Percentiles rank a stretch among this genome's conserved stretches.
These are phyloP conservation scores for Coracias cyanogaster DNA, from an alignment of 2,797 vertebrate genomes.

Conservation along the genomic window DNA sequence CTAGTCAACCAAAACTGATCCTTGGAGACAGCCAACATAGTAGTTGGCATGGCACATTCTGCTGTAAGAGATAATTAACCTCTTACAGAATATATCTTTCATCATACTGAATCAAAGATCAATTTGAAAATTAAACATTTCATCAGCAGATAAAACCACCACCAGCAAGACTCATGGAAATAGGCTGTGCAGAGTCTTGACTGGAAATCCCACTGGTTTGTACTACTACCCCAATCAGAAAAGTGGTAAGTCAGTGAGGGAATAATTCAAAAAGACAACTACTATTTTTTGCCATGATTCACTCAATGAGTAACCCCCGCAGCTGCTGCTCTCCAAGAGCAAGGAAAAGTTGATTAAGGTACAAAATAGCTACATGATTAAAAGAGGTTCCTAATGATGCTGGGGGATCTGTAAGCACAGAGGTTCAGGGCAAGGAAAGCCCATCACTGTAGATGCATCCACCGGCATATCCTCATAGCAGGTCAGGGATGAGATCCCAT, in stretches of 20 bases:
- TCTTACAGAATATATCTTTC: background rate
- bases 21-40: background rate
- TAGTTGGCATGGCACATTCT: background rate
- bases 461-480: background rate
- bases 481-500: fast-evolving
- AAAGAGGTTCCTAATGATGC: background rate
- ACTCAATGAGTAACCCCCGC: conserved; percentile 43
- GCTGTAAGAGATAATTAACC: background rate
- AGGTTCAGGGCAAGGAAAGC: background rate
- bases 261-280: conserved; percentile 40
- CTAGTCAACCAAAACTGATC: background rate
- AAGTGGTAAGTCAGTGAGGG: background rate
- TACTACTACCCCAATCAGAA: background rate
- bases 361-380: background rate
- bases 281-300: conserved; percentile 59
- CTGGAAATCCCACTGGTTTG: background rate
- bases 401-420: background rate
- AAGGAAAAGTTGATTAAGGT: background rate
- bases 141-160: background rate
- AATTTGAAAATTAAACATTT: background rate
- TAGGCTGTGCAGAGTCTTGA: background rate
- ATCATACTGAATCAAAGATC: background rate
- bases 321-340: conserved; percentile 1
- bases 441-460: background rate
- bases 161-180: background rate